Percentiles rank a stretch among this genome's conserved stretches.
phyloP scores from a whole-genome alignment of 2,113 vertebrate genomes.

The Cichladusa arquata region DNA sequence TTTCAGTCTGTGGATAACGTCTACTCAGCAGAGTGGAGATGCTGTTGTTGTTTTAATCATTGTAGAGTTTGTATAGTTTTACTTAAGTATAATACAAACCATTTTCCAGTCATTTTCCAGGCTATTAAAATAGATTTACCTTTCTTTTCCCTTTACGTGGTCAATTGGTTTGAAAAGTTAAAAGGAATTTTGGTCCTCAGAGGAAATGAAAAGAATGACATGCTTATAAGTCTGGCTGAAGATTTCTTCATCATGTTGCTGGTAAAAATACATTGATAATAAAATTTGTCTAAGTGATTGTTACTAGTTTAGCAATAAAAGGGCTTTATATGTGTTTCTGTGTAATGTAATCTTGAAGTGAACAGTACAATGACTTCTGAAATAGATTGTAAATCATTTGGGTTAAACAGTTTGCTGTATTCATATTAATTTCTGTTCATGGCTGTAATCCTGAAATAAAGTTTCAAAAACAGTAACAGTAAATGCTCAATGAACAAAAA shows the following conservation, averaged over 20 bases:
- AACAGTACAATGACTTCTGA: neutral
- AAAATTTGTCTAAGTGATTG: neutral
- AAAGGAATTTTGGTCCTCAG: constrained; percentile 78
- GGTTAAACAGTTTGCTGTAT: neutral
- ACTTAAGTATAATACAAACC: neutral
- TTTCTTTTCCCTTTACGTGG: constrained; percentile 81
- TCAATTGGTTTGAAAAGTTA: constrained; percentile 89
- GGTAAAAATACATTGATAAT: constrained; percentile 69
- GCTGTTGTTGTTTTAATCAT: neutral
- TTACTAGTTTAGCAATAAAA: neutral
- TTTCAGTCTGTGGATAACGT: neutral
- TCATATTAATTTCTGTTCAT: neutral
- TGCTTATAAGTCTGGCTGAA: constrained; percentile 79
- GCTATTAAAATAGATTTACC: neutral
- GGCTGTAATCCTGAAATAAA: neutral
- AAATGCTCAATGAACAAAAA: neutral
- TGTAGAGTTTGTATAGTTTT: neutral
- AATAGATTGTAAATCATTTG: neutral
- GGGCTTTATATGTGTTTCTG: neutral
- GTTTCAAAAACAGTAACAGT: fast-evolving
- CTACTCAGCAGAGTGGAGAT: neutral
- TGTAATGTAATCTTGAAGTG: neutral
- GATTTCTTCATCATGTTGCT: constrained; percentile 86
- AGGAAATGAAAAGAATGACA: constrained; percentile 76
- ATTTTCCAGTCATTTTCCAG: neutral